phyloP scores from a whole-genome alignment of 2,888 invertebrate species.

The Caenorhabditis zanzibari region DNA sequence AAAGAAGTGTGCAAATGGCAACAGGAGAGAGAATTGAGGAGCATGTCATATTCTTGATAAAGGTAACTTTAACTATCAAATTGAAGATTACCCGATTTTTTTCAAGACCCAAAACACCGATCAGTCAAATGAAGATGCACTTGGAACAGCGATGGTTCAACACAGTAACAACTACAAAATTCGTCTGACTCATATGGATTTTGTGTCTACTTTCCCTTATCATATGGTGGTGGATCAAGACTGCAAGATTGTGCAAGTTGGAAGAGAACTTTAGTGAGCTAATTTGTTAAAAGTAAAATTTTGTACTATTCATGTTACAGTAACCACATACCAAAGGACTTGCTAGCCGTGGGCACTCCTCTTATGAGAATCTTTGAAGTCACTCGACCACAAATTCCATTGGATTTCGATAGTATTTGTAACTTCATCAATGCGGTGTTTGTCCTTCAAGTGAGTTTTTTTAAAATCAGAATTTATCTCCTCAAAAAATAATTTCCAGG shows the following conservation, averaged over 20 bases:
- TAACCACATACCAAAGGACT: slow-evolving; percentile 78
- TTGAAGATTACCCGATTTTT: neutral
- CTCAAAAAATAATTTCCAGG: slow-evolving; percentile 37
- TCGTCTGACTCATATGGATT: slow-evolving; percentile 69
- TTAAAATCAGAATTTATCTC: neutral
- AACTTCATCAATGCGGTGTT: slow-evolving; percentile 81
- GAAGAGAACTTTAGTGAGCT: slow-evolving; percentile 79
- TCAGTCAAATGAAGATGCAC: slow-evolving; percentile 67
- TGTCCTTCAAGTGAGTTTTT: slow-evolving; percentile 72
- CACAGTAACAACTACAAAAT: slow-evolving; percentile 65
- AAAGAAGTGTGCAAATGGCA: slow-evolving; percentile 85
- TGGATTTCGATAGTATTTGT: slow-evolving; percentile 82
- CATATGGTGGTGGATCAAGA: slow-evolving; percentile 82
- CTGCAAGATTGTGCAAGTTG: slow-evolving; percentile 80
- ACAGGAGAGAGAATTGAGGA: slow-evolving; percentile 78
- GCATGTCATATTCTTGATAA: slow-evolving; percentile 79
- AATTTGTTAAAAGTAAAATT: neutral
- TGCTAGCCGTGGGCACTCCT: slow-evolving; percentile 79
- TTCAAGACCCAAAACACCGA: slow-evolving; percentile 63
- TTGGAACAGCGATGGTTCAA: slow-evolving; percentile 61
- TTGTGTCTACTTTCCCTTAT: slow-evolving; percentile 77
- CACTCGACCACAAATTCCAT: slow-evolving; percentile 81
- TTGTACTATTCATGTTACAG: slow-evolving; percentile 63
- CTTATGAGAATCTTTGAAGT: slow-evolving; percentile 80
- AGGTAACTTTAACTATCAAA: slow-evolving; percentile 59